Base-by-base conservation (phyloP, 2,888 invertebrate genomes). In the Plagodis pulveraria region DNA sequence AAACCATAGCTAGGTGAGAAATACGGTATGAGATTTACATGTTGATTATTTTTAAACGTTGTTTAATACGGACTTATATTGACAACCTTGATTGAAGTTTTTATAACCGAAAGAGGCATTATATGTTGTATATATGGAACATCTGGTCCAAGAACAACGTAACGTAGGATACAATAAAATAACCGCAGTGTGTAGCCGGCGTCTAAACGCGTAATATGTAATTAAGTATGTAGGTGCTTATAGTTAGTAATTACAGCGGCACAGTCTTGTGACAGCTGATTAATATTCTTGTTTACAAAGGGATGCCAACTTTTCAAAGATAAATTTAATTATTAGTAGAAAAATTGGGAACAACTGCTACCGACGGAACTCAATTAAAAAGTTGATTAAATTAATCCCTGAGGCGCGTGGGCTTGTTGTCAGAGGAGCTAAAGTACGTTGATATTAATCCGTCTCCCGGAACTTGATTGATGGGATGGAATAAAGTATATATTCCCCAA, bases 231-330 rank as follows among this genome's bases (percentile, higher is more conserved):
- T 49, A 36, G 38, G 33, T 46, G 42, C n/a, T 10, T 43, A 40
- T 46, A 49, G 45, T 52, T 56, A 59, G 40, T 46, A 55, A 52
- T 40, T 51, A 61, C 44, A 40, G 55, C 6, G 36, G 36, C 36
- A n/a, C 36, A 44, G 36, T 41, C 32, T 38, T 6, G 45, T 51
- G 60, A 61, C 60, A 61, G 56, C 45, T 61, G 52, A 61, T 52
- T 56, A 52, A 61, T 61, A 45, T 9, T 49, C 52, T 56, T 61
- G 52, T 61, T 56, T 56, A 61, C 56, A 34, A 53, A 61, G 56
- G 60, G 60, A 33, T 61, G 56, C 60, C 60, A 61, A 61, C 60
- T 56, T 56, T 60, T 52, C 36, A 42, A 61, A 56, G 36, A 36
- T 52, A 44, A n/a, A 44, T 44, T 54, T 46, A 54, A 50, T 52